Evolutionary conservation across 2,888 invertebrate genomes (phyloP).

Genomic region (Sceliomorpha sp.): DNA sequence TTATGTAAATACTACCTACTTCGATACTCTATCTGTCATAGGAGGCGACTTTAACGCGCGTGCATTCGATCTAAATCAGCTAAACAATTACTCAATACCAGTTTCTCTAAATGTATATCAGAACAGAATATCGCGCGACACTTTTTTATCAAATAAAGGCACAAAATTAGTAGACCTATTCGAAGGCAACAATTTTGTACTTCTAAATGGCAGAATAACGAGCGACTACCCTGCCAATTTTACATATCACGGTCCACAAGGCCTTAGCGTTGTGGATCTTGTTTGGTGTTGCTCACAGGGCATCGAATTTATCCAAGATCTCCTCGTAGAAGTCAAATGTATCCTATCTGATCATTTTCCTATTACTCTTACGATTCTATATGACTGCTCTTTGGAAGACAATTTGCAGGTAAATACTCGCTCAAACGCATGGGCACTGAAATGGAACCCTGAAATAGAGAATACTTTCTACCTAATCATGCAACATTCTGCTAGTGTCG

Average conservation of each 20-base stretch:
- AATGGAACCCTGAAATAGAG: too few relatives aligned
- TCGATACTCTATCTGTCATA: not conserved
- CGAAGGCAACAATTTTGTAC: constrained; percentile 6
- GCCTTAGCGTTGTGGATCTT: constrained; percentile 7
- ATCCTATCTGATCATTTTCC: too few relatives aligned
- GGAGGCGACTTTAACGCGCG: constrained; percentile 9
- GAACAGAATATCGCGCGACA: too few relatives aligned
- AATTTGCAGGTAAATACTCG: too few relatives aligned
- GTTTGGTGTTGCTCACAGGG: not conserved
- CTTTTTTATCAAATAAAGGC: not conserved
- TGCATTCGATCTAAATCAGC: not conserved
- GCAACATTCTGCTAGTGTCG: too few relatives aligned
- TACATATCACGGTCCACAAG: constrained; percentile 2
- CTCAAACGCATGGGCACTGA: too few relatives aligned
- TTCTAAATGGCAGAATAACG: constrained; percentile 7
- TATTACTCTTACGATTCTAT: too few relatives aligned
- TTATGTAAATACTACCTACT: not conserved
- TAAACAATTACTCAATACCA: too few relatives aligned
- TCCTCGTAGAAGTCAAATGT: too few relatives aligned
- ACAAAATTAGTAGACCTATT: not conserved
- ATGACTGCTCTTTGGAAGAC: too few relatives aligned
- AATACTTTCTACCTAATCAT: too few relatives aligned
- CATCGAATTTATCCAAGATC: not conserved
- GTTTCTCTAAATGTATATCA: too few relatives aligned
- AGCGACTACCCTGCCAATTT: constrained; percentile 10